Evolutionary conservation across 1,140 invertebrate genomes (phyloP).

Genomic region (Panagrolaimus sp.): DNA sequence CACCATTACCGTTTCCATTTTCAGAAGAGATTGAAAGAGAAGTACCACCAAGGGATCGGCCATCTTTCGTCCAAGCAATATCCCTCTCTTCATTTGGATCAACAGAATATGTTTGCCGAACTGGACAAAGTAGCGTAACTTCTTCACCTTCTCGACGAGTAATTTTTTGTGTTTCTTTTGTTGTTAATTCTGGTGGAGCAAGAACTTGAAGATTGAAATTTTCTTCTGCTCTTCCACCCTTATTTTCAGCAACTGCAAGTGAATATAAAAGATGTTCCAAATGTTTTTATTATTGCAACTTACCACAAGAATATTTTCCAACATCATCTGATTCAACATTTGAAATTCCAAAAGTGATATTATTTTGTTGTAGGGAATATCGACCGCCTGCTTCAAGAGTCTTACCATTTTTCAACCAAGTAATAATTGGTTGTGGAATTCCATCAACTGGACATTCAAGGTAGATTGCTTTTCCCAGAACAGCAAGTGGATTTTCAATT

Average conservation of each 20-base stretch:
- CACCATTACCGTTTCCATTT: not conserved
- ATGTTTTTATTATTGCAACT: no score
- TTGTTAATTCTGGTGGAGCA: slow-evolving; percentile 47
- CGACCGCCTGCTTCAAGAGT: slow-evolving; percentile 37
- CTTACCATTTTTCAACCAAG: slow-evolving; percentile 60
- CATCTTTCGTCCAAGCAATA: slow-evolving; percentile 50
- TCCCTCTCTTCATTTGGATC: slow-evolving; percentile 28
- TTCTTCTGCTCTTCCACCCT: slow-evolving; percentile 35
- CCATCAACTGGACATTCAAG: slow-evolving; percentile 61
- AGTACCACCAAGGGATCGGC: slow-evolving; percentile 38
- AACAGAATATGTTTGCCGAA: slow-evolving; percentile 13
- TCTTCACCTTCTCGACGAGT: slow-evolving; percentile 44
- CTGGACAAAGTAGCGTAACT: slow-evolving; percentile 44
- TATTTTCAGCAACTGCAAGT: slow-evolving; percentile 49
- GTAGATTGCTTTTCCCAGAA: slow-evolving; percentile 58
- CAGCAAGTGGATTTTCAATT: slow-evolving; percentile 55
- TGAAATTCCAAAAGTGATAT: slow-evolving; percentile 51
- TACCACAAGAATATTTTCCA: slow-evolving; percentile 47
- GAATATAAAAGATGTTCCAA: no score
- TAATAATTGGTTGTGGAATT: slow-evolving; percentile 54
- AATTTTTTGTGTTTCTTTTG: slow-evolving; percentile 21
- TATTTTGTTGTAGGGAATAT: slow-evolving; percentile 34
- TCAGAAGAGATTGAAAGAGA: not conserved
- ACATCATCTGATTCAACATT: slow-evolving; percentile 33
- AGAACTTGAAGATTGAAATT: slow-evolving; percentile 50